phyloP scores from a whole-genome alignment of 2,113 vertebrate species.

The Pangasianodon hypophthalmus region DNA sequence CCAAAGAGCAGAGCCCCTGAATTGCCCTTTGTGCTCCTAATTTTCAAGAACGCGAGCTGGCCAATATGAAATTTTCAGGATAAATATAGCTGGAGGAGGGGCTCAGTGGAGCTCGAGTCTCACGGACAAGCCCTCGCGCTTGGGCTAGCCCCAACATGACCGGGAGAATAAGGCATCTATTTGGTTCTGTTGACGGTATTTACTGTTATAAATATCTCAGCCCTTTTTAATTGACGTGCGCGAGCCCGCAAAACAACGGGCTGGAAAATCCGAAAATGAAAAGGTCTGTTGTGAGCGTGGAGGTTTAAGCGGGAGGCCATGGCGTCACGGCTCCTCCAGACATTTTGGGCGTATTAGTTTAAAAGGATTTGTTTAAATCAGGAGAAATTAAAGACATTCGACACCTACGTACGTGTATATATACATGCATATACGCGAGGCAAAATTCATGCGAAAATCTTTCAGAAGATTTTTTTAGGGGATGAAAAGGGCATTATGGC shows the following conservation, averaged over 20 bases:
- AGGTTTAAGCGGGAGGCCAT: conserved; percentile 15
- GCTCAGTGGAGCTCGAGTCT: conserved; percentile 8
- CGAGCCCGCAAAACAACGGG: conserved; percentile 34
- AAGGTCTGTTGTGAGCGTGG: conserved; percentile 37
- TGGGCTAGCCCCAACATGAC: conserved; percentile 14
- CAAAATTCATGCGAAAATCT: background rate
- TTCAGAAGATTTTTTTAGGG: background rate
- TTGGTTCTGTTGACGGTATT: conserved; percentile 52
- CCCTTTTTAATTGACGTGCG: conserved; percentile 40
- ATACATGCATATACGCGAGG: background rate
- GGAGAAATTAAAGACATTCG: conserved; percentile 24
- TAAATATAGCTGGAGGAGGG: conserved; percentile 57
- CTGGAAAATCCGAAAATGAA: conserved; percentile 49
- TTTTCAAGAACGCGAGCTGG: conserved; percentile 66
- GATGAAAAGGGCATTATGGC: conserved; percentile 57
- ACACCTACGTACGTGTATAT: conserved; percentile 23
- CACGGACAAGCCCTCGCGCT: conserved; percentile 24
- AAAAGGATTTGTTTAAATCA: conserved; percentile 39
- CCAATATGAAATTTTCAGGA: conserved; percentile 60
- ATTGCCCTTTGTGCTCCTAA: conserved; percentile 65
- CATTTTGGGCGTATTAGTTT: conserved; percentile 16
- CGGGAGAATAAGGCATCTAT: conserved; percentile 33
- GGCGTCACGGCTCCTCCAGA: conserved; percentile 29
- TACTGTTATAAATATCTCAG: conserved; percentile 48
- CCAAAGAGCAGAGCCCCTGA: conserved; percentile 52